Evolutionary conservation across 2,113 vertebrate species (phyloP).

Genomic region (Australoheros scitulus): DNA sequence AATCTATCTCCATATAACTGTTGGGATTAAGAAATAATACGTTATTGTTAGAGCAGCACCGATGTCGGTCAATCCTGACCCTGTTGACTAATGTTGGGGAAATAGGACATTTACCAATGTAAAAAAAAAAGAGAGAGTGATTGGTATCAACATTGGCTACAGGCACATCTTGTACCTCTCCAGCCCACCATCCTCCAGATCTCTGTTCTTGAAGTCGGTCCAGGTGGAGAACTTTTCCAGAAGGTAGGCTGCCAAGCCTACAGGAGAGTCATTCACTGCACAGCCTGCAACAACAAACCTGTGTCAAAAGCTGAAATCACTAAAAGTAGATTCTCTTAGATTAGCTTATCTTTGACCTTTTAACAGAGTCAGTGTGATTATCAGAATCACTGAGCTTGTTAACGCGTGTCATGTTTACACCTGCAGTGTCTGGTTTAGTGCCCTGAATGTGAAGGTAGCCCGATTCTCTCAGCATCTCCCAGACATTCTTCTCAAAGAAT

Average conservation of each 20-base stretch:
- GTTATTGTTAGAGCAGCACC: not conserved
- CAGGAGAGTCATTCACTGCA: conserved; percentile 86
- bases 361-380: not conserved
- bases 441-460: conserved; percentile 90
- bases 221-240: conserved; percentile 90
- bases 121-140: not conserved
- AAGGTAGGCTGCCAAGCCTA: conserved; percentile 88
- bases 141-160: not conserved
- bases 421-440: conserved; percentile 90
- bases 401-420: conserved; percentile 58
- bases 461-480: conserved; percentile 74
- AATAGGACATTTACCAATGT: not conserved
- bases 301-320: not conserved
- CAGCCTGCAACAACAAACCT: conserved; percentile 76
- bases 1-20: not conserved
- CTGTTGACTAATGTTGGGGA: not conserved
- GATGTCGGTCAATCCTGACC: not conserved
- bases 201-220: conserved; percentile 79
- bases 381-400: not conserved
- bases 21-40: rapidly evolving
- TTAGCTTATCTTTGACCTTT: not conserved
- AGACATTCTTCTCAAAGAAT: conserved; percentile 83
- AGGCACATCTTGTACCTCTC: conserved; percentile 77
- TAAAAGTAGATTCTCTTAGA: not conserved
- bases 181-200: conserved; percentile 83